Percentiles rank a stretch among this genome's conserved stretches.
Conservation (phyloP, 1,140 invertebrate genomes). For the Drosophila tsacasi region DNA sequence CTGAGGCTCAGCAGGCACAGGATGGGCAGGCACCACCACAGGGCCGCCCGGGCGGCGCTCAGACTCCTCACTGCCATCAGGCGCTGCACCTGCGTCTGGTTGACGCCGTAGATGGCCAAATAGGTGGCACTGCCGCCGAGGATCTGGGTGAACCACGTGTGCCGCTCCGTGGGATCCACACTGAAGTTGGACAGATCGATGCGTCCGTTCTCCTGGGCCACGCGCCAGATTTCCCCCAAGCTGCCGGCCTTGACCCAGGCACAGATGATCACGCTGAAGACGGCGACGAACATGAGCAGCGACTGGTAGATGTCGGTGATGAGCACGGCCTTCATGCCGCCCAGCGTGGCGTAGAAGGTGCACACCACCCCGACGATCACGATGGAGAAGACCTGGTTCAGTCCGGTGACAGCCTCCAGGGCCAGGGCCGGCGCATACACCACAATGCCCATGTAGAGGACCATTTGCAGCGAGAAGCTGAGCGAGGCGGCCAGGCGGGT, state of each 20-base stretch:
- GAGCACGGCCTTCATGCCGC: conserved; percentile 96
- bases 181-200: conserved; percentile 88
- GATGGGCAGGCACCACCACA: conserved; percentile 91
- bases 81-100: conserved; percentile 95
- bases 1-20: conserved; percentile 88
- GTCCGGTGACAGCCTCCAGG: conserved; percentile 93
- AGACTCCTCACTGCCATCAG: conserved; percentile 91
- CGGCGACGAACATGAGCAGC: conserved; percentile 90
- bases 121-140: conserved; percentile 91
- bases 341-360: conserved; percentile 94
- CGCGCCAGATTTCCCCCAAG: conserved; percentile 88
- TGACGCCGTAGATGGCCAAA: conserved; percentile 92
- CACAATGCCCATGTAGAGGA: conserved; percentile 96
- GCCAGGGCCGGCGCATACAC: conserved; percentile 96
- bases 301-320: conserved; percentile 94
- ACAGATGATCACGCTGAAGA: conserved; percentile 91
- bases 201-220: conserved; percentile 88
- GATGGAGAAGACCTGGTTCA: conserved; percentile 91
- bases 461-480: conserved; percentile 92
- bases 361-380: conserved; percentile 92
- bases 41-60: conserved; percentile 87
- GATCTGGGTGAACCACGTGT: conserved; percentile 90
- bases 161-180: conserved; percentile 90
- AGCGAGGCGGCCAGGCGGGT: conserved; percentile 90
- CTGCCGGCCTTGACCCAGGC: conserved; percentile 89